These are phyloP conservation scores for Ellobium chinense DNA, from an alignment of 2,888 invertebrate genomes.

Conservation along the genomic window DNA sequence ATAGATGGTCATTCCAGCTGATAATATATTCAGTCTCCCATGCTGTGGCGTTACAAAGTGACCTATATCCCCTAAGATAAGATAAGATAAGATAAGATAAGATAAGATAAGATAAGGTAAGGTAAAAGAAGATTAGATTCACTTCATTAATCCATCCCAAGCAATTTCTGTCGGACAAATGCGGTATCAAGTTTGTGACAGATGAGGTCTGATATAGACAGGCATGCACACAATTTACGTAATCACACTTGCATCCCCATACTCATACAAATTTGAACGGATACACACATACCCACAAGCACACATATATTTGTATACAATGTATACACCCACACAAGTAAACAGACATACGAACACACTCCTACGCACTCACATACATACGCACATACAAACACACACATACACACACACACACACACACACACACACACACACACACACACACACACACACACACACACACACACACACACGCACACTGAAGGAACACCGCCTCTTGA, in stretches of 20 bases:
- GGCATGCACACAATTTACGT: no score
- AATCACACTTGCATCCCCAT: no score
- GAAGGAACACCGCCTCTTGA: not conserved
- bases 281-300: not conserved
- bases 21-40: no score
- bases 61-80: not conserved
- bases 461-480: not conserved
- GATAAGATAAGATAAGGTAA: not conserved
- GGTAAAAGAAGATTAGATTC: not conserved
- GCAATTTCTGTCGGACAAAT: no score
- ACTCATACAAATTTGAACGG: no score
- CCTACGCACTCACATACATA: not conserved
- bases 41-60: no score
- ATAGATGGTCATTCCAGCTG: no score
- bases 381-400: not conserved
- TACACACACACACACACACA: conserved; percentile 23
- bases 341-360: not conserved
- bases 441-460: conserved; percentile 7
- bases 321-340: not conserved
- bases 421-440: conserved; percentile 17
- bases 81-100: not conserved
- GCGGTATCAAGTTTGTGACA: no score
- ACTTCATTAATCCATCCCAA: no score
- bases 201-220: no score
- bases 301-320: conserved; percentile 3